A percentile compares a stretch with the other conserved stretches of the same genome.
These are phyloP conservation scores for Drosophila malerkotliana DNA, from an alignment of 1,140 invertebrate genomes.

Conservation along the genomic window DNA sequence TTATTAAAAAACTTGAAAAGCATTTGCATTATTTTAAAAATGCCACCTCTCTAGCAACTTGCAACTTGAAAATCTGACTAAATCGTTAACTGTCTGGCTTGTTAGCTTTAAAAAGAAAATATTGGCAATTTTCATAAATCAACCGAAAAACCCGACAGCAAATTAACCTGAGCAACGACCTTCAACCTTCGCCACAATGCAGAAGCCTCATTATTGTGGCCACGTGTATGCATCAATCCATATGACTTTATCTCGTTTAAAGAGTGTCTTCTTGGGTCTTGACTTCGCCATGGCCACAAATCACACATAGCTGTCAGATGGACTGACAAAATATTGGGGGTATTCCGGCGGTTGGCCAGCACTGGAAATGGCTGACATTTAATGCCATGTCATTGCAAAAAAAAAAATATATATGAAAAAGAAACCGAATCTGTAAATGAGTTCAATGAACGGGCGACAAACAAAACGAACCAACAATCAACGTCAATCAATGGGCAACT, in stretches of 20 bases:
- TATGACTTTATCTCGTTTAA: constrained; percentile 27
- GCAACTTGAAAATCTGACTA: background rate
- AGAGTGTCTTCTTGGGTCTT: constrained; percentile 8
- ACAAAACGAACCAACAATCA: constrained; percentile 46
- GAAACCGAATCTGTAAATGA: constrained; percentile 41
- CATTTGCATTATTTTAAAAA: no score
- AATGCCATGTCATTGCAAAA: constrained; percentile 28
- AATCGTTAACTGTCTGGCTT: background rate
- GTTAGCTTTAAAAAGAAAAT: constrained; percentile 9
- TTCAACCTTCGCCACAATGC: constrained; percentile 34
- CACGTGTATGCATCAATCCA: constrained; percentile 17
- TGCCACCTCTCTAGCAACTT: background rate
- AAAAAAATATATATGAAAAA: constrained; percentile 3
- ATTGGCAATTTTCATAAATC: constrained; percentile 29
- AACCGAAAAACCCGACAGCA: constrained; percentile 16
- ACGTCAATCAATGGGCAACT: constrained; percentile 61
- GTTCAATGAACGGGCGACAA: constrained; percentile 58
- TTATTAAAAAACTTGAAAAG: no score
- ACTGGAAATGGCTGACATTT: constrained; percentile 24
- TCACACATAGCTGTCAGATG: constrained; percentile 24
- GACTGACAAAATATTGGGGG: constrained; percentile 9
- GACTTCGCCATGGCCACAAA: constrained; percentile 23
- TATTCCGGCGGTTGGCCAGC: constrained; percentile 5
- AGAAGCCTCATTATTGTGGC: constrained; percentile 32
- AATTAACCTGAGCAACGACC: constrained; percentile 17